Evolutionary conservation across 2,797 vertebrate species (phyloP), one percentile per base, ranked within the genome.

Genomic region (Squalus acanthias): DNA sequence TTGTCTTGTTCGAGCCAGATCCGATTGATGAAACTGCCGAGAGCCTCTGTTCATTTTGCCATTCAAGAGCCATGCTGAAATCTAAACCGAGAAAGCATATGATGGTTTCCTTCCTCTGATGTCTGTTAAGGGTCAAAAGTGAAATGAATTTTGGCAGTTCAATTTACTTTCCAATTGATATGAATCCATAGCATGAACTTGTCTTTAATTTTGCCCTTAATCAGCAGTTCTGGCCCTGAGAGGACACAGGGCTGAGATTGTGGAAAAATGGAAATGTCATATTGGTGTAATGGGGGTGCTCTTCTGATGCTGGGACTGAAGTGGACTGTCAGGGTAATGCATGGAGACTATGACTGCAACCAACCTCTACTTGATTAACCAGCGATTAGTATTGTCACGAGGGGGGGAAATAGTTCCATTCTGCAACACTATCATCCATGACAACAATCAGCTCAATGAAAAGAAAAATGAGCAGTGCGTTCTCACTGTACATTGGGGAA

Each of bases 81-180:
- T 95, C 72, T 50, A 60, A 76, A 76, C 6, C 15, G 69, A 57
- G 70, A n/a, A 95, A 95, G 94, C 94, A 76, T 57, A 95, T 76
- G 72, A 76, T 95, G 70, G 94, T 57, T 76, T 95, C 50, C 94
- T 95, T 95, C 46, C 70, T 95, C 94, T 24, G 65, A 57, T 76
- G 94, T 95, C 94, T 95, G 94, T 53, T 95, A 57, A 57, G 72
- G 94, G 94, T 95, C 94, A 72, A 95, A 95, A 95, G 69, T 95
- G 94, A 95, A 95, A 95, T 95, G 94, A 74, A 95, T 95, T 95
- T 95, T 95, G 94, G 70, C 94, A 95, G 94, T 95, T 95, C 94
- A 95, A 95, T 95, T 95, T 95, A 95, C 69, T 95, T 72, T 74
- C 50, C 94, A 95, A 74, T 76, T 95, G 94, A 76, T 95, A 95